Evolutionary conservation across 2,888 invertebrate genomes (phyloP), one percentile per base, ranked within the genome.

Genomic region (Drosophila atripex): DNA sequence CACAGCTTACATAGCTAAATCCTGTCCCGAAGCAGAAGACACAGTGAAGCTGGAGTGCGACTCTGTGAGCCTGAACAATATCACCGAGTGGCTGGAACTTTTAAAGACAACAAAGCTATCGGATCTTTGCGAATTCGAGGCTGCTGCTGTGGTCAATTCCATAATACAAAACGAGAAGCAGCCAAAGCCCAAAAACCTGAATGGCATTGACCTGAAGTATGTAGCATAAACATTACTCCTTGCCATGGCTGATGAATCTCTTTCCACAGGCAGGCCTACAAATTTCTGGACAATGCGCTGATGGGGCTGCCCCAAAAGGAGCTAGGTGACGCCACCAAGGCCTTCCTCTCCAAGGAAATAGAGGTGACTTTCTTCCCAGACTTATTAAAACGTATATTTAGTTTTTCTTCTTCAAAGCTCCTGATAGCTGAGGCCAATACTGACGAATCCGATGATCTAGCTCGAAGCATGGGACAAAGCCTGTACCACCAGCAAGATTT

Each of bases 271-370:
- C 77, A 80, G 45, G 80, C 89, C 28, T 91, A 91, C 39, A 71
- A 59, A 32, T 91, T 89, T 69, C n/a, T 91, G 3, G 85, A 88
- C 23, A 88, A 88, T 46, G 88, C 88, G 0, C 75, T 91, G 60
- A 66, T 83, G n/a, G 91, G 91, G 0, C 78, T 89, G 11, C 90
- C 91, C 3, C 91, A 89, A 55, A 71, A 77, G 11, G 72, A 77
- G 5, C 32, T 91, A 14, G 73, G 77, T 64, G 46, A 61, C 3
- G 71, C 76, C 25, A 88, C 84, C 18, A 78, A 83, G 18, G 69
- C 77, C 18, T 90, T 89, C 70, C 56, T 90, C 0, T 71, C 72
- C 4, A 75, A 74, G 1, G 90, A 90, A 63, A 86, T 90, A 28
- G 80, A 89, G 75, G 90, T 91, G 71, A 43, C 43, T 16, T n/a